A percentile compares a stretch with the other conserved stretches of the same genome.
phyloP scores from a whole-genome alignment of 1,140 invertebrate genomes.

The Brachionus angularis region DNA sequence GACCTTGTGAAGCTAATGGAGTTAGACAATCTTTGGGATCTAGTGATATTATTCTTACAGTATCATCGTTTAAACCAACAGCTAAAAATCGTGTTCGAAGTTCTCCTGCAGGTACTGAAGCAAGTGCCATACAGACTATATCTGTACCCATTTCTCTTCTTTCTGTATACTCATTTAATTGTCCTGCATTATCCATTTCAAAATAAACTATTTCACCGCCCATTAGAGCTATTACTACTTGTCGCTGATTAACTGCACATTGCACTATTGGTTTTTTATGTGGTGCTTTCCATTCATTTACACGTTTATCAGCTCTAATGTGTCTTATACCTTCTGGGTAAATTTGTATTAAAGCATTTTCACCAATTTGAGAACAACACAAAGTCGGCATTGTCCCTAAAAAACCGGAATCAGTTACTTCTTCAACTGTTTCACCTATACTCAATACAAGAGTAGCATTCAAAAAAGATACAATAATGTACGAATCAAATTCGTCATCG shows the following conservation, averaged over 20 bases:
- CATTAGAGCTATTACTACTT: slow-evolving; percentile 94
- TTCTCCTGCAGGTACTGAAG: slow-evolving; percentile 87
- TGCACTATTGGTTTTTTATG: slow-evolving; percentile 93
- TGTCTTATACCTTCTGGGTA: slow-evolving; percentile 98
- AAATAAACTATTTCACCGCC: slow-evolving; percentile 98
- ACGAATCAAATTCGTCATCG: slow-evolving; percentile 89
- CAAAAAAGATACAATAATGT: slow-evolving; percentile 99
- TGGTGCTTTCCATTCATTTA: slow-evolving; percentile 98
- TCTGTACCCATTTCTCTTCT: slow-evolving; percentile 91
- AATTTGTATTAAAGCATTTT: slow-evolving; percentile 93
- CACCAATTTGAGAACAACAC: slow-evolving; percentile 90
- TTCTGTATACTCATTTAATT: slow-evolving; percentile 96
- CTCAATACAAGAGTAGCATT: slow-evolving; percentile 98
- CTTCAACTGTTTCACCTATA: slow-evolving; percentile 99
- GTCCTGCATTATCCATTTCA: slow-evolving; percentile 96
- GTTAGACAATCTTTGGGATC: slow-evolving; percentile 89
- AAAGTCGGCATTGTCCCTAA: slow-evolving; percentile 94
- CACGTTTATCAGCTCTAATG: slow-evolving; percentile 90
- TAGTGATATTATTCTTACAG: slow-evolving; percentile 92
- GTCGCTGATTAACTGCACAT: slow-evolving; percentile 95
- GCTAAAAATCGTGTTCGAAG: slow-evolving; percentile 92
- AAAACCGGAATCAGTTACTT: slow-evolving; percentile 99
- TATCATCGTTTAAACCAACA: slow-evolving; percentile 91
- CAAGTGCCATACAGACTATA: slow-evolving; percentile 96
- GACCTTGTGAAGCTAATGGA: slow-evolving; percentile 81